Conservation (phyloP, 2,888 invertebrate genomes). For the Lasioglossum calceatum region DNA sequence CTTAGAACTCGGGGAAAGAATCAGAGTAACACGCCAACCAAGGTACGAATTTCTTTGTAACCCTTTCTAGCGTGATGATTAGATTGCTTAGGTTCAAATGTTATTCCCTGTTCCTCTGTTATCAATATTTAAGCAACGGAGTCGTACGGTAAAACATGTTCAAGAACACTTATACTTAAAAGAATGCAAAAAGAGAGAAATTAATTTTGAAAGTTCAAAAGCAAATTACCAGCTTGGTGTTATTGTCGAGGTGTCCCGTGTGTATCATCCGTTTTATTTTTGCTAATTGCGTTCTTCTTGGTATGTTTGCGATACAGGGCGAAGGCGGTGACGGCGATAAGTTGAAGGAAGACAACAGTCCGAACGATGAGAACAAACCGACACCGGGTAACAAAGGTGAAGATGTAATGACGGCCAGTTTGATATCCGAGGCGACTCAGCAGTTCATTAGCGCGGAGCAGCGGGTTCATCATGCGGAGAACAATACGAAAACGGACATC, state of each 20-base stretch:
- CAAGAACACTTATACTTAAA: background rate
- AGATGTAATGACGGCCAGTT: slow-evolving; percentile 82
- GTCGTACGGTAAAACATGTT: no score
- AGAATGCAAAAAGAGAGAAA: background rate
- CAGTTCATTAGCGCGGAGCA: slow-evolving; percentile 82
- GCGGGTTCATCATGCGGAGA: slow-evolving; percentile 76
- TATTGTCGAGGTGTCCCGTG: background rate
- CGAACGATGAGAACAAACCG: slow-evolving; percentile 79
- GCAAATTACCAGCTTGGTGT: background rate
- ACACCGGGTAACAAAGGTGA: slow-evolving; percentile 78
- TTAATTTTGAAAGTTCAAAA: background rate
- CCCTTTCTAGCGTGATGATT: background rate
- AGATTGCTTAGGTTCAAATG: background rate
- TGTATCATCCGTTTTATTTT: background rate
- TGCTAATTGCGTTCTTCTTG: background rate
- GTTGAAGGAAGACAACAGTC: slow-evolving; percentile 82
- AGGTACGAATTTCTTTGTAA: slow-evolving; percentile 76
- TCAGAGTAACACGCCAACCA: slow-evolving; percentile 84
- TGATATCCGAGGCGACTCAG: slow-evolving; percentile 83
- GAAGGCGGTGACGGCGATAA: slow-evolving; percentile 81
- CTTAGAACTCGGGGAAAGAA: slow-evolving; percentile 90
- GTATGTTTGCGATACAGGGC: slow-evolving; percentile 67
- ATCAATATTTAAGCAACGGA: background rate
- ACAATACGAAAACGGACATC: slow-evolving; percentile 74
- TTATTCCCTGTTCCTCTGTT: background rate